Conservation (phyloP, 64 coral and sea anemone species). For the Pocillopora damicornis region DNA sequence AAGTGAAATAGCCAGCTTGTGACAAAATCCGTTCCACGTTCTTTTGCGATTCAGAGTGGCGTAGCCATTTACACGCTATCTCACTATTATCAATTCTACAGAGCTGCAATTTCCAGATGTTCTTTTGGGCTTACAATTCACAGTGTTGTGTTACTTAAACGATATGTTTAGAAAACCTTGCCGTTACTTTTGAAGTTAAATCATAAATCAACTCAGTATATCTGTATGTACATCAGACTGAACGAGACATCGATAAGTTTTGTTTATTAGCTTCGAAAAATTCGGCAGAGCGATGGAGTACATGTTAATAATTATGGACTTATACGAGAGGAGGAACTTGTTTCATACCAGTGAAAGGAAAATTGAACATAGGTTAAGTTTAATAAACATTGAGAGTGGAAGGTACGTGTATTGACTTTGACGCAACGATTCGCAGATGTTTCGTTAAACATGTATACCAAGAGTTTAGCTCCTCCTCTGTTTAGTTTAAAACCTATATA, state of each 20-base stretch:
- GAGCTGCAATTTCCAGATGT: not conserved
- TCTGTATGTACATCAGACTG: not conserved
- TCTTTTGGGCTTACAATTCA: not conserved
- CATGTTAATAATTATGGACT: no score
- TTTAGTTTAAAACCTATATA: no score
- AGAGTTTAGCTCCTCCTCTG: no score
- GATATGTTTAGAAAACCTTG: not conserved
- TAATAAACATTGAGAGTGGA: no score
- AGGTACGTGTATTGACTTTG: no score
- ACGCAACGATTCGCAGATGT: no score
- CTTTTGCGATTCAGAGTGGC: not conserved
- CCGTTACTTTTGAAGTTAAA: not conserved
- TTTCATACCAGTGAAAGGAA: no score
- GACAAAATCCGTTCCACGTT: not conserved
- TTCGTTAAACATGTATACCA: no score
- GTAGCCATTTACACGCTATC: not conserved
- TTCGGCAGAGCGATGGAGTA: not conserved
- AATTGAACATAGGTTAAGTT: no score
- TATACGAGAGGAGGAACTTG: no score
- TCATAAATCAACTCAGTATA: slow-evolving; percentile 6
- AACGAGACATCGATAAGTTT: not conserved
- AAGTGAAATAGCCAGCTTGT: no score
- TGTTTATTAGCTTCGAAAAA: not conserved
- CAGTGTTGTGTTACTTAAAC: not conserved
- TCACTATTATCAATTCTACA: not conserved